Conservation (phyloP, 2,113 vertebrate genomes). For the Tonatia bakeri region DNA sequence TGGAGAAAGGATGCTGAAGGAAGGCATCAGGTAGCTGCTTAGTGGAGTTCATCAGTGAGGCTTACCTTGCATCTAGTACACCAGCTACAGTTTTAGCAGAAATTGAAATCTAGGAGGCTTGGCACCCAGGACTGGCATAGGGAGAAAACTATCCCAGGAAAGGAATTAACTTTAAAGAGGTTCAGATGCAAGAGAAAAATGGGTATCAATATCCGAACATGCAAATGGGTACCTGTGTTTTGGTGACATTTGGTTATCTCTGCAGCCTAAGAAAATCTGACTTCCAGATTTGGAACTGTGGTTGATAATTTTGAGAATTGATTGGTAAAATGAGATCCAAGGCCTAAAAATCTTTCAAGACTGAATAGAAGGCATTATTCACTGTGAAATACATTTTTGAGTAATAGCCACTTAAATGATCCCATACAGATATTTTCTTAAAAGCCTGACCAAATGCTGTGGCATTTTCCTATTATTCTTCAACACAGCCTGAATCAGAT, state of each 20-base stretch:
- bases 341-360: background rate
- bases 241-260: background rate
- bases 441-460: background rate
- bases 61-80: background rate
- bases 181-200: background rate
- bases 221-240: background rate
- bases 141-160: background rate
- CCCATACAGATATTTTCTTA: background rate
- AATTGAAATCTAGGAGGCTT: background rate
- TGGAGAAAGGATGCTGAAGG: background rate
- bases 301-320: background rate
- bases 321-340: background rate
- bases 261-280: background rate
- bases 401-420: conserved; percentile 7
- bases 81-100: background rate
- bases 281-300: background rate
- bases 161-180: background rate
- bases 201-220: background rate
- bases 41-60: background rate
- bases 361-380: background rate
- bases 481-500: background rate
- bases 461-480: background rate
- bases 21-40: background rate
- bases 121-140: background rate
- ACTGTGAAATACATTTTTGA: conserved; percentile 11